Evolutionary conservation across 2,888 invertebrate genomes (phyloP), one percentile per base, ranked within the genome.

Genomic region (Luffia ferchaultella): DNA sequence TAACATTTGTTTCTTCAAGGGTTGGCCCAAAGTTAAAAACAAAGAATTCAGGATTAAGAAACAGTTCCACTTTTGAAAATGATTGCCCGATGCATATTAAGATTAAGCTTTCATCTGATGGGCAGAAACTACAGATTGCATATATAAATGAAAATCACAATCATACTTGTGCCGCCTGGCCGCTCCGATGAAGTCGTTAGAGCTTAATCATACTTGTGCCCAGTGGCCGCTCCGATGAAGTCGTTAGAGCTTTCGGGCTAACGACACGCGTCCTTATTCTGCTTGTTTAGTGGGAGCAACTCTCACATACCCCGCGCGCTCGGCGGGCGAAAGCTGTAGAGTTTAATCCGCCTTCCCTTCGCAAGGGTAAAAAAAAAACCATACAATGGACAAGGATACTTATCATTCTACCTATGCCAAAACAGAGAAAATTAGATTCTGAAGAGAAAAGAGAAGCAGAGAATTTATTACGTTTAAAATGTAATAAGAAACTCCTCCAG

Each of bases 51-150:
- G 30, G 12, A 30, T 30, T 30, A 12, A 30, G 30, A 30, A 30
- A 30, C 30, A 30, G 30, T 30, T 30, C 12, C 12, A 7, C 30
- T 30, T 7, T 12, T 30, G 12, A 30, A 30, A 30, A 30, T 12
- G 30, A 30, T 30, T 30, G 30, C 30, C 30, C 30, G 20, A 46
- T 20, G 46, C 2, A 46, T 30, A 46, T 46, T 30, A 30, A 46
- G 30, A 46, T 46, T 30, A 46, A 30, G 46, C 46, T 46, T 16
- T 30, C 30, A 20, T 46, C 46, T 30, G 46, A 46, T 17, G 46
- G 46, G 46, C 20, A 46, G 30, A 46, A 46, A 46, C 30, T 46
- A 2, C 30, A 45, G 45, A 20, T 46, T 30, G 30, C 30, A 46
- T 46, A 20, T 46, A 18, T 46, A 15, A 16, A 19, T 30, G 46